Evolutionary conservation across 2,888 invertebrate species (phyloP), one percentile per base, ranked within the genome.

Genomic region (Cataglyphis cursor): DNA sequence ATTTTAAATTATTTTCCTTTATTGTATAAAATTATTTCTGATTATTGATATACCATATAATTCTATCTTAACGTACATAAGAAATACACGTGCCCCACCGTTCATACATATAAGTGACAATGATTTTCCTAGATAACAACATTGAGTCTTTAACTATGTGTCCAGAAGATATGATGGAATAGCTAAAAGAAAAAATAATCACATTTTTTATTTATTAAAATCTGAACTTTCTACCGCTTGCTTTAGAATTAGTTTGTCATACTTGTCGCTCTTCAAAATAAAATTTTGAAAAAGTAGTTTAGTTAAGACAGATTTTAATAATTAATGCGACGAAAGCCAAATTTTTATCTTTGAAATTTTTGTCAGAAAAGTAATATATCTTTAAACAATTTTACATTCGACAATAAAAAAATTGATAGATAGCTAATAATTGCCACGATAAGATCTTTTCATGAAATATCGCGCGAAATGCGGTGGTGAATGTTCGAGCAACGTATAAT

Each of bases 401-500:
- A 10, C 38, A 4, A 38, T 75, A 70, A 73, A 57, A 78, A 35
- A 57, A 57, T 28, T 10, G 15, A 70, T n/a, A 21, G 15, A 18
- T 54, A 31, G 2, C n/a, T 76, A 54, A 76, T 66, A 76, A 66
- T 38, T 51, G 38, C 18, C 18, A 18, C 15, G 15, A 5, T 8
- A 24, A 75, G 48, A 38, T 5, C 65, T n/a, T 38, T 41, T 24
- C 21, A 74, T 8, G 35, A 18, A 75, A 61, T 38, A 35, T 74
- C 61, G 61, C 76, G 35, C 74, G 78, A 48, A n/a, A 64, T 21
- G 44, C 38, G 83, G 82, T 64, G 81, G 64, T 48, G 80, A 59
- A 73, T 48, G 78, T 57, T 81, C 21, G 82, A 70, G 61, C 65
- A 74, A 65, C 75, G 81, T 74, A 5, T 35, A 82, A 90, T 88